A percentile compares a stretch with the other conserved stretches of the same genome.
Conservation (phyloP, 2,797 vertebrate genomes). For the Lophius americanus region DNA sequence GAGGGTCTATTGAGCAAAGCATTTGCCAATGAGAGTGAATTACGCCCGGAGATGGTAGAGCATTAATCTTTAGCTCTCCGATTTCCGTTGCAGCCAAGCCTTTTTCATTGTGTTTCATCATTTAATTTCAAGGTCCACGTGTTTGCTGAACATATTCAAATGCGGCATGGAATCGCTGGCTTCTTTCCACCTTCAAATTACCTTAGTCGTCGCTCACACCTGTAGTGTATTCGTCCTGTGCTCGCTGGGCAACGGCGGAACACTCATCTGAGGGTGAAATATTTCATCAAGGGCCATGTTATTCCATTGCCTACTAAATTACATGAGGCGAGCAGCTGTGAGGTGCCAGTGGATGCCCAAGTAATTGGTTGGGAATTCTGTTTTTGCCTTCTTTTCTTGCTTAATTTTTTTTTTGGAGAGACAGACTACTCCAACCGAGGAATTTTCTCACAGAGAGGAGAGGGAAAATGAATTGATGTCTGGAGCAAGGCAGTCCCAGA, state of each 20-base stretch:
- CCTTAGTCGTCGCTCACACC: slow-evolving; percentile 60
- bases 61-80: slow-evolving; percentile 66
- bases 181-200: slow-evolving; percentile 73
- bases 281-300: slow-evolving; percentile 78
- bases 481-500: slow-evolving; percentile 61
- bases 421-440: slow-evolving; percentile 27
- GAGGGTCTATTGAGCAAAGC: slow-evolving; percentile 56
- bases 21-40: slow-evolving; percentile 67
- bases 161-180: slow-evolving; percentile 51
- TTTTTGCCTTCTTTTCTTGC: slow-evolving; percentile 50
- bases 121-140: slow-evolving; percentile 74
- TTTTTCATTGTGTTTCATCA: slow-evolving; percentile 67
- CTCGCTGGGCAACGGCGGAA: slow-evolving; percentile 50
- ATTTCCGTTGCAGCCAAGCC: slow-evolving; percentile 40
- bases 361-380: slow-evolving; percentile 78
- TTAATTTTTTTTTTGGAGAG: slow-evolving; percentile 26
- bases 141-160: slow-evolving; percentile 63
- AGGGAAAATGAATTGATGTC: slow-evolving; percentile 51
- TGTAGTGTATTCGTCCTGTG: slow-evolving; percentile 60
- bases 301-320: slow-evolving; percentile 78
- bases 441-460: slow-evolving; percentile 42
- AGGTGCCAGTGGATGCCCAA: slow-evolving; percentile 66
- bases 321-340: slow-evolving; percentile 73
- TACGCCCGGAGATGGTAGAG: slow-evolving; percentile 59
- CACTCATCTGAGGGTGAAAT: slow-evolving; percentile 75